phyloP scores from a whole-genome alignment of 2,888 invertebrate genomes.

The Mythimna vitellina region DNA sequence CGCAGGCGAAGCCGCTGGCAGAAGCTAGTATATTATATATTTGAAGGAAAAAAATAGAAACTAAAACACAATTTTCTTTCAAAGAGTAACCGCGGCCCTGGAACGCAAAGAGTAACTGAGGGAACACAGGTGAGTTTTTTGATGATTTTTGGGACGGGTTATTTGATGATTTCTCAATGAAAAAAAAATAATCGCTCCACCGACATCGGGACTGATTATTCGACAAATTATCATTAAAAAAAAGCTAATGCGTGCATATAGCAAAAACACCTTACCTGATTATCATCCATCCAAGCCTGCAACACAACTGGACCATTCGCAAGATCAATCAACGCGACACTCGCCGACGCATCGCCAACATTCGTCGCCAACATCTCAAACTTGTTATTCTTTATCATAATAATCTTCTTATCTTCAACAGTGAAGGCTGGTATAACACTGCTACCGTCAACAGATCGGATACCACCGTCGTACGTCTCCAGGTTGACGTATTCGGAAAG shows the following conservation, averaged over 20 bases:
- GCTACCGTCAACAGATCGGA: slow-evolving; percentile 78
- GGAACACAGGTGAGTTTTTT: too few species aligned
- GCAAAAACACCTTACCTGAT: slow-evolving; percentile 10
- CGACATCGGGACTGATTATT: not conserved
- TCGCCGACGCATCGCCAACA: slow-evolving; percentile 75
- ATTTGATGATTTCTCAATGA: not conserved
- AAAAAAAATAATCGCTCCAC: too few species aligned
- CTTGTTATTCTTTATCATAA: slow-evolving; percentile 79
- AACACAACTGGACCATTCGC: slow-evolving; percentile 75
- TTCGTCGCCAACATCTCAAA: slow-evolving; percentile 74
- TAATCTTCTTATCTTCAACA: slow-evolving; percentile 80
- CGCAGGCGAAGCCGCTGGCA: too few species aligned
- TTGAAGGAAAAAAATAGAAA: too few species aligned
- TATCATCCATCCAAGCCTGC: slow-evolving; percentile 81
- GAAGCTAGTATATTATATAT: too few species aligned
- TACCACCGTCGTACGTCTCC: slow-evolving; percentile 66
- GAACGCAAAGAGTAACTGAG: too few species aligned
- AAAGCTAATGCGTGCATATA: too few species aligned
- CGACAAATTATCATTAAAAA: too few species aligned
- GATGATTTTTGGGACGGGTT: too few species aligned
- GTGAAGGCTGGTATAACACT: slow-evolving; percentile 81
- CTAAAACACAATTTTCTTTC: too few species aligned
- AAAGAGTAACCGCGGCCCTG: too few species aligned
- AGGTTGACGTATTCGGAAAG: slow-evolving; percentile 77
- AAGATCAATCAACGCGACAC: slow-evolving; percentile 80